Conservation (phyloP, 2,888 invertebrate genomes). For the Netelia melanura region DNA sequence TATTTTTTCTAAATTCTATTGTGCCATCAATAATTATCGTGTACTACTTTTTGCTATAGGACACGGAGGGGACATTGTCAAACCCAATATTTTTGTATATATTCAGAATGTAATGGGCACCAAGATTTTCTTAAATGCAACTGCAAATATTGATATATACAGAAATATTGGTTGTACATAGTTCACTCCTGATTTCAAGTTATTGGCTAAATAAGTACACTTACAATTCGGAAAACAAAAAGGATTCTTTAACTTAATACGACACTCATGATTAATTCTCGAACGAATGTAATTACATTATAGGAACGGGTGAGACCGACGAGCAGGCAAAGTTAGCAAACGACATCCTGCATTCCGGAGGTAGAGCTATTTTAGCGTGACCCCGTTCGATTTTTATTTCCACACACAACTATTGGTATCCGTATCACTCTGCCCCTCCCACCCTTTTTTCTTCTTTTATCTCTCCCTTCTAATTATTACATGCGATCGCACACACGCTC, state of each 20-base stretch:
- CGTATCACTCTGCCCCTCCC: constrained; percentile 5
- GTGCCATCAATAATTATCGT: constrained; percentile 5
- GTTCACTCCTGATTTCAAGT: too few relatives aligned
- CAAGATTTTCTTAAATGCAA: too few relatives aligned
- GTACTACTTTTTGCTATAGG: neutral
- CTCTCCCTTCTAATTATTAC: constrained; percentile 48
- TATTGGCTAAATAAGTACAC: too few relatives aligned
- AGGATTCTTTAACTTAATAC: constrained; percentile 15
- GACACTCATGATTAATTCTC: constrained; percentile 25
- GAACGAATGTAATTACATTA: constrained; percentile 76
- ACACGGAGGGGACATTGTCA: too few relatives aligned
- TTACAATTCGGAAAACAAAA: neutral
- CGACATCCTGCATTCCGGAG: constrained; percentile 95
- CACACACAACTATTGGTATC: constrained; percentile 29
- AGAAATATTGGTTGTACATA: too few relatives aligned
- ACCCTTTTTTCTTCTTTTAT: constrained; percentile 42
- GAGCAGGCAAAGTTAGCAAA: constrained; percentile 94
- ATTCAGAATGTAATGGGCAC: too few relatives aligned
- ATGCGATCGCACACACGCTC: constrained; percentile 57
- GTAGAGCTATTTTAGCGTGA: constrained; percentile 81
- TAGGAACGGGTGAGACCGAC: constrained; percentile 91
- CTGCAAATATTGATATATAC: too few relatives aligned
- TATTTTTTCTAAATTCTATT: constrained; percentile 1
- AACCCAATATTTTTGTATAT: too few relatives aligned
- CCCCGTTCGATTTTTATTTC: constrained; percentile 64